phyloP scores from a whole-genome alignment of 2,113 vertebrate genomes.

The Gobiocypris rarus region DNA sequence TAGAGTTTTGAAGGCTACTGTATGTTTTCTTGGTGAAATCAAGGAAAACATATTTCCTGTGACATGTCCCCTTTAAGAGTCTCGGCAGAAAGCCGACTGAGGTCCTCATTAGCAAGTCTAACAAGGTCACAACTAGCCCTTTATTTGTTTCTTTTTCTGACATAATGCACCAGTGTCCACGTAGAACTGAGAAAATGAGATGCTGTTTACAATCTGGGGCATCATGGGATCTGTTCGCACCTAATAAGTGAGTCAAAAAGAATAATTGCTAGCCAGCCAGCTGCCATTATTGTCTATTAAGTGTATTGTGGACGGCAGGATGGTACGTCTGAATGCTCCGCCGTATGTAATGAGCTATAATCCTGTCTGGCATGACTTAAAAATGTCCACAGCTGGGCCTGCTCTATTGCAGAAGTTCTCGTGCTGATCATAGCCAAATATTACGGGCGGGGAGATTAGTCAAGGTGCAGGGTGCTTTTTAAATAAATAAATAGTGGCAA shows the following conservation, averaged over 20 bases:
- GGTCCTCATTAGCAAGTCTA: constrained; percentile 55
- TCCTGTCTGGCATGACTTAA: neutral
- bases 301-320: constrained; percentile 25
- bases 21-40: neutral
- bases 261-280: constrained; percentile 18
- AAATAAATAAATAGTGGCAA: constrained; percentile 35
- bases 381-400: neutral
- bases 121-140: constrained; percentile 49
- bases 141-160: constrained; percentile 29
- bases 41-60: neutral
- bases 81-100: constrained; percentile 6
- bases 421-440: constrained; percentile 12
- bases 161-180: neutral
- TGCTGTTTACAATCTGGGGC: constrained; percentile 20
- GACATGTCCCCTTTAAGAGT: constrained; percentile 1
- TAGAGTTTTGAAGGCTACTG: neutral
- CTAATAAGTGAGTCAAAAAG: constrained; percentile 32
- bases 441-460: constrained; percentile 27
- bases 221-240: constrained; percentile 18
- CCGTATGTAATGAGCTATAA: constrained; percentile 33
- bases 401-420: neutral
- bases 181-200: constrained; percentile 18
- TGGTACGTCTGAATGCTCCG: neutral
- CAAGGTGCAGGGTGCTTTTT: constrained; percentile 34
- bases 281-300: constrained; percentile 43